phyloP scores from a whole-genome alignment of 2,113 vertebrate genomes.

The Rutilus rutilus region DNA sequence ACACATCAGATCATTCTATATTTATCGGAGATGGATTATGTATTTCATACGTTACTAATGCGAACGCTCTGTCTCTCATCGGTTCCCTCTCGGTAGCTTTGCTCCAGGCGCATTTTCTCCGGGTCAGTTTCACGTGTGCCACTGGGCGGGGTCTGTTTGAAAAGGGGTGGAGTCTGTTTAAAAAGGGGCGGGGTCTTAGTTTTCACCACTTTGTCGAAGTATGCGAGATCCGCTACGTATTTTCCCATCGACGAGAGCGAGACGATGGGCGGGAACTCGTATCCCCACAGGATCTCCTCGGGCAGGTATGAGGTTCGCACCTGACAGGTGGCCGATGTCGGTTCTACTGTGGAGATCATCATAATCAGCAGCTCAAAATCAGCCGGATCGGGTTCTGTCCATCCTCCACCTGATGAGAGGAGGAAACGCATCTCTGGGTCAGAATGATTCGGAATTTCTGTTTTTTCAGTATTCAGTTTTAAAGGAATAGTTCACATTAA shows the following conservation, averaged over 20 bases:
- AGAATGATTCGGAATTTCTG: neutral
- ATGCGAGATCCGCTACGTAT: constrained; percentile 85
- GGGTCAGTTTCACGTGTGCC: constrained; percentile 67
- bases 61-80: constrained; percentile 72
- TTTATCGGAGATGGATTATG: no score
- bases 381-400: constrained; percentile 73
- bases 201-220: constrained; percentile 84
- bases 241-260: constrained; percentile 85
- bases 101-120: constrained; percentile 82
- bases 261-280: constrained; percentile 85
- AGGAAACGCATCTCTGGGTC: no score
- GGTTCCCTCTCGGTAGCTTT: constrained; percentile 72
- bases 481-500: no score
- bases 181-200: constrained; percentile 56
- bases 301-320: constrained; percentile 89
- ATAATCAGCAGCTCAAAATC: constrained; percentile 88
- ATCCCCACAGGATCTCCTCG: constrained; percentile 89
- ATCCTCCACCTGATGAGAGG: constrained; percentile 57
- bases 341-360: constrained; percentile 85
- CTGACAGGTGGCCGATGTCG: constrained; percentile 87
- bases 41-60: constrained; percentile 82
- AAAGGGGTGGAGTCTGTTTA: constrained; percentile 47
- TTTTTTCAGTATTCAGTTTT: no score
- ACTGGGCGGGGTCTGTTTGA: constrained; percentile 62
- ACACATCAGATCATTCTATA: no score